phyloP scores from a whole-genome alignment of 2,797 vertebrate genomes.

The Sebastes iracundus region DNA sequence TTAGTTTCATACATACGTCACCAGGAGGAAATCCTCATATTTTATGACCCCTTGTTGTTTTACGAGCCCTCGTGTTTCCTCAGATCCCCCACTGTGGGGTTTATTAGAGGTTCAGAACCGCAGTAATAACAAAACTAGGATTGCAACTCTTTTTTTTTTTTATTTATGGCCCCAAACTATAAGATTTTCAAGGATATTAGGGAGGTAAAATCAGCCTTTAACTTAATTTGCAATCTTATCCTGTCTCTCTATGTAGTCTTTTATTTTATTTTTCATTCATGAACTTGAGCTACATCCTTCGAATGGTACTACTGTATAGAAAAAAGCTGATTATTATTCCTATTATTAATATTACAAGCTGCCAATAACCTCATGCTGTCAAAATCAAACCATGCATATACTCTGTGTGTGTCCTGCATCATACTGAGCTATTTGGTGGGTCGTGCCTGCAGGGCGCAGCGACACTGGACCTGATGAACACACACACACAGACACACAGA shows the following conservation, averaged over 20 bases:
- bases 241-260: too few species aligned
- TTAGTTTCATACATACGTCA: background rate
- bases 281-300: background rate
- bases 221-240: background rate
- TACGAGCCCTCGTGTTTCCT: constrained; percentile 22
- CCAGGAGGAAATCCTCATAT: constrained; percentile 22
- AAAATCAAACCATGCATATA: background rate
- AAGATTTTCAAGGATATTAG: background rate
- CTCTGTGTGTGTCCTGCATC: constrained; percentile 44
- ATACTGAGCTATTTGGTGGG: constrained; percentile 53
- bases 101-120: constrained; percentile 19
- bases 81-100: constrained; percentile 21
- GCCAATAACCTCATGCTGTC: constrained; percentile 11
- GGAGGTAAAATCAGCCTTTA: background rate
- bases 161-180: background rate
- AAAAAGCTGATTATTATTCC: background rate
- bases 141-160: background rate
- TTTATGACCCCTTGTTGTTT: constrained; percentile 41
- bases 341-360: background rate
- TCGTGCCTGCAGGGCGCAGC: constrained; percentile 57
- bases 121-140: background rate
- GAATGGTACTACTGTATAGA: background rate
- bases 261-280: background rate
- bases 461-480: constrained; percentile 61
- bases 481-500: constrained; percentile 60